Conservation (phyloP, 2,797 vertebrate genomes). For the Cacajao melanocephalus region DNA sequence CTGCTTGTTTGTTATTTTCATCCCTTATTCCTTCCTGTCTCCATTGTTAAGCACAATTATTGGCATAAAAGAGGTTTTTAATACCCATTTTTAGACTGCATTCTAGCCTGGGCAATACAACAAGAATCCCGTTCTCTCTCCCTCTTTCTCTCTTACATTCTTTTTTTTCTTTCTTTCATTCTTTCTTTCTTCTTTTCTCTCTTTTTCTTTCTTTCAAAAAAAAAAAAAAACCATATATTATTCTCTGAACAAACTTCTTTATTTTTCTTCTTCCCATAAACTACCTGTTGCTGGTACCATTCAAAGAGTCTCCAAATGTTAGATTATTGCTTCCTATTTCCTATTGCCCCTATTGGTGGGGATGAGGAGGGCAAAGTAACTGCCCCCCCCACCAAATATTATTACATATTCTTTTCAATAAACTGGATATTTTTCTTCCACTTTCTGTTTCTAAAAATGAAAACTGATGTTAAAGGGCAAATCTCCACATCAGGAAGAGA, state of each 20-base stretch:
- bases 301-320: background rate
- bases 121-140: no score
- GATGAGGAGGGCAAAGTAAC: background rate
- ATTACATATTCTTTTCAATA: background rate
- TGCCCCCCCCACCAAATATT: background rate
- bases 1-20: no score
- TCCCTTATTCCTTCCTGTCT: no score
- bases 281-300: background rate
- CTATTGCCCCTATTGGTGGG: background rate
- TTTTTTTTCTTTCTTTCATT: no score
- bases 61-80: no score
- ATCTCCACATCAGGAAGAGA: slow-evolving; percentile 36
- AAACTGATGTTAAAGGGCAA: background rate
- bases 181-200: no score
- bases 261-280: background rate
- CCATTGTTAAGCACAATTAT: no score
- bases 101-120: no score
- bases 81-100: no score
- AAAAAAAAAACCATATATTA: background rate
- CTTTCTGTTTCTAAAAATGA: slow-evolving; percentile 54
- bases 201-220: no score
- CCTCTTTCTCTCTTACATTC: no score
- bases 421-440: slow-evolving; percentile 26
- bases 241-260: background rate
- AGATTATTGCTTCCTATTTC: background rate